Base-by-base conservation (phyloP, 2,113 vertebrate species). In the Desmodus rotundus region DNA sequence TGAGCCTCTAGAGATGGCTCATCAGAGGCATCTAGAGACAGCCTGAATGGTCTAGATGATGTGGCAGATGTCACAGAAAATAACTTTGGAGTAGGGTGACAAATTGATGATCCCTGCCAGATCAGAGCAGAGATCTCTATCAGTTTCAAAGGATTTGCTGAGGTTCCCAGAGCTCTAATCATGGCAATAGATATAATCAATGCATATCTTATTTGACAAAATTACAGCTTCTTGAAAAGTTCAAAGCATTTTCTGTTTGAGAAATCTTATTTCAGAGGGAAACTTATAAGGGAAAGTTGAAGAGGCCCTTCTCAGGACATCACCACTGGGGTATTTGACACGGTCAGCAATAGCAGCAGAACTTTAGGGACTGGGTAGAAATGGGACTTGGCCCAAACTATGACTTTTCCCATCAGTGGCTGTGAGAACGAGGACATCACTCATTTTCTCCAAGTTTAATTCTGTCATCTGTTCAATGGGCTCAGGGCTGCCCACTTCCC, bases 61-160 rank as follows among this genome's bases (percentile, higher is more conserved):
- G 78, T 91, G 24, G 67, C 38, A 96, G 94, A 87, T 86, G 86
- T 95, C 88, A 94, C 81, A 76, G 65, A 84, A 92, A 90, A 95
- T 96, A 89, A 61, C 10, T 78, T 68, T 95, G 50, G 50, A 74
- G 52, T 54, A 52, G 85, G 36, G n/a, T 50, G 47, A 88, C 43
- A 74, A 82, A 93, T 26, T 38, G 93, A 93, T 72, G 74, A 74
- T 78, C 67, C 24, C 50, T 86, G 90, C 93, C 95, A 95, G 77
- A 95, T 56, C 36, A 58, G 13, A 95, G 74, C 8, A 41, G 45
- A 43, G 58, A 28, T 77, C 93, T 94, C 86, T 85, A 72, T 74
- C 68, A 83, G 16, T 97, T 97, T 95, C 85, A 95, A 96, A 98
- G 74, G 67, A 58, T 92, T 85, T 86, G 6, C 82, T 45, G 63